A percentile compares a stretch with the other conserved stretches of the same genome.
Evolutionary conservation across 2,797 vertebrate species (phyloP).

Genomic region (Typhlichthys subterraneus): DNA sequence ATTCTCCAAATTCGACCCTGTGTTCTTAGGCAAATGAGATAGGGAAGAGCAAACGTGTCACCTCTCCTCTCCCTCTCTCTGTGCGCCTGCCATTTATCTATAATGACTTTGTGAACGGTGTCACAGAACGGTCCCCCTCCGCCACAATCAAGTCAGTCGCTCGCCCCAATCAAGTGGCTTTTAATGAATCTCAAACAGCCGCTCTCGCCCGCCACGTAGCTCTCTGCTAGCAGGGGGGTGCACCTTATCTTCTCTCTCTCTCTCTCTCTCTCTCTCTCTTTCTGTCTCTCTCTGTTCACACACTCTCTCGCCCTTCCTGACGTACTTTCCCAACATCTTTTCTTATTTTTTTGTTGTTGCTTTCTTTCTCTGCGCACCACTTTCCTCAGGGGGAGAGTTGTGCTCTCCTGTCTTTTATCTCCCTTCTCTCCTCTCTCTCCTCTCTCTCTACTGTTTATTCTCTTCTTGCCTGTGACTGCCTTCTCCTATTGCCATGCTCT

Average conservation of each 20-base stretch:
- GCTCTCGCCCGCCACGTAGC: constrained; percentile 70
- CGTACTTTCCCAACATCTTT: too few species aligned
- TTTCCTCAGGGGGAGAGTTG: too few species aligned
- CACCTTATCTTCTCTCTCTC: constrained; percentile 64
- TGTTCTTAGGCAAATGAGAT: constrained; percentile 66
- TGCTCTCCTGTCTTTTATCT: background rate
- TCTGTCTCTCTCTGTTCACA: background rate
- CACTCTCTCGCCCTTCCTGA: background rate
- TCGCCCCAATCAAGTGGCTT: constrained; percentile 78
- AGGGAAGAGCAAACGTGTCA: constrained; percentile 61
- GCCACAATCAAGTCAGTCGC: background rate
- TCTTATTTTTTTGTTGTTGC: constrained; percentile 8
- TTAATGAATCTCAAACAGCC: constrained; percentile 88
- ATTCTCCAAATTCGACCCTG: constrained; percentile 54
- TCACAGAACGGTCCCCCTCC: constrained; percentile 72
- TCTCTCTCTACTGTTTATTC: background rate
- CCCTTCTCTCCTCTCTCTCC: background rate
- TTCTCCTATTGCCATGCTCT: background rate
- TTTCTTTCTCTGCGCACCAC: too few species aligned
- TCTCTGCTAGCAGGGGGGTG: constrained; percentile 45
- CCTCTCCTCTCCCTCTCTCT: constrained; percentile 46
- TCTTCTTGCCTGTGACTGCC: background rate
- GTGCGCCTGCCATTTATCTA: constrained; percentile 89
- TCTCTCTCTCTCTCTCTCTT: constrained; percentile 35
- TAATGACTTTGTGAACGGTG: constrained; percentile 89